These are phyloP conservation scores for Andrena dorsata DNA, from an alignment of 2,888 invertebrate genomes.

Conservation along the genomic window DNA sequence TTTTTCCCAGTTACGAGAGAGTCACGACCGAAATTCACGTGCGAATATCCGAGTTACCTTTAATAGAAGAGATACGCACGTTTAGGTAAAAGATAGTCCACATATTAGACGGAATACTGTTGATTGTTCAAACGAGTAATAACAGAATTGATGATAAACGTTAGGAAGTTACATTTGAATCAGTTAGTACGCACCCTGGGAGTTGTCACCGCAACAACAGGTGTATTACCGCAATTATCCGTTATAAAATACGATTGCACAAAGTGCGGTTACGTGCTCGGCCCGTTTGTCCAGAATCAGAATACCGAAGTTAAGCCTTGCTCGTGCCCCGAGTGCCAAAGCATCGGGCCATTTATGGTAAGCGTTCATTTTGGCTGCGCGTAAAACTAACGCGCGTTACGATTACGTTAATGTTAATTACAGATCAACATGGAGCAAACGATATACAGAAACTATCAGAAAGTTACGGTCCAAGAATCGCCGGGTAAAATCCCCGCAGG, in stretches of 20 bases:
- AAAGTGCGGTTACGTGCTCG: slow-evolving; percentile 97
- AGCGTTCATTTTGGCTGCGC: slow-evolving; percentile 73
- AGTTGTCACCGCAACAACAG: slow-evolving; percentile 98
- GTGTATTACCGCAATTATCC: slow-evolving; percentile 97
- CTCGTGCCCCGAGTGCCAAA: slow-evolving; percentile 99
- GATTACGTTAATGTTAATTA: slow-evolving; percentile 22
- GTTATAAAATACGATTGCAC: slow-evolving; percentile 99
- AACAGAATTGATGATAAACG: slow-evolving; percentile 29
- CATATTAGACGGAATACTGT: background rate
- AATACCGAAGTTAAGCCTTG: slow-evolving; percentile 97
- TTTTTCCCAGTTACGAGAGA: slow-evolving; percentile 98
- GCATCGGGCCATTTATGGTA: slow-evolving; percentile 96
- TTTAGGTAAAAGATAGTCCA: slow-evolving; percentile 87
- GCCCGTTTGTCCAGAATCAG: slow-evolving; percentile 98
- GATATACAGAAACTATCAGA: slow-evolving; percentile 98
- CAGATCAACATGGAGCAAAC: slow-evolving; percentile 99
- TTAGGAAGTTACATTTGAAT: slow-evolving; percentile 94
- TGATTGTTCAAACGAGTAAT: slow-evolving; percentile 1
- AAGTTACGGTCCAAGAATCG: slow-evolving; percentile 98
- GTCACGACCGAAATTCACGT: slow-evolving; percentile 98
- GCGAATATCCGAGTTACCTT: slow-evolving; percentile 96
- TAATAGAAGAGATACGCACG: slow-evolving; percentile 97
- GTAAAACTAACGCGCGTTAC: slow-evolving; percentile 10
- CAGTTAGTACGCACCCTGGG: slow-evolving; percentile 97
- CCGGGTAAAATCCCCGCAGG: slow-evolving; percentile 99